Evolutionary conservation across 2,113 vertebrate species (phyloP).

Genomic region (Dipodomys spectabilis): DNA sequence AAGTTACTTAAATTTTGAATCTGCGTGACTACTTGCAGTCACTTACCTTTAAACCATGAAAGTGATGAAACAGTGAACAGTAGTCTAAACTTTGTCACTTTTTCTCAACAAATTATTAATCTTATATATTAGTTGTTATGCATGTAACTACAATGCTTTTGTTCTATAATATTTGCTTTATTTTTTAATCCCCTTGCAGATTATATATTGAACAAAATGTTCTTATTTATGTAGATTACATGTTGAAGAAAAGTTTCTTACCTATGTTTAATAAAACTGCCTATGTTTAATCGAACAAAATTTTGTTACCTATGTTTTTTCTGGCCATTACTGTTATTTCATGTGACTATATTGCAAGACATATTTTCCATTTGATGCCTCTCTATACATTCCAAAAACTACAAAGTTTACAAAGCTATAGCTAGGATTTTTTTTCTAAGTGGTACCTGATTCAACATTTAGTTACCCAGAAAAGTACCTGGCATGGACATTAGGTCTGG

Average conservation of each 20-base stretch:
- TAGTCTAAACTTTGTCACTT: background rate
- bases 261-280: too few species aligned
- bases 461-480: background rate
- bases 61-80: background rate
- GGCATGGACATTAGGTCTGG: background rate
- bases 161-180: background rate
- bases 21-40: background rate
- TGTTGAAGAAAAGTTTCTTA: too few species aligned
- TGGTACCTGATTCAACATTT: background rate
- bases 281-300: background rate
- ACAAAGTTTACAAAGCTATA: background rate
- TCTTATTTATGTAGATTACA: too few species aligned
- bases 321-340: background rate
- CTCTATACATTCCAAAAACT: conserved; percentile 9
- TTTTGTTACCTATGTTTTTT: background rate
- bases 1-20: background rate
- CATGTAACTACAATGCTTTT: background rate
- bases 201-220: background rate
- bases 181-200: conserved; percentile 9
- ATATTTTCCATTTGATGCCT: background rate
- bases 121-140: background rate
- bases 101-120: conserved; percentile 22
- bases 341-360: background rate
- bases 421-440: background rate
- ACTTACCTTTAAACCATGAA: background rate